Base-by-base conservation (phyloP, 2,888 invertebrate genomes). In the Euproctis similis region DNA sequence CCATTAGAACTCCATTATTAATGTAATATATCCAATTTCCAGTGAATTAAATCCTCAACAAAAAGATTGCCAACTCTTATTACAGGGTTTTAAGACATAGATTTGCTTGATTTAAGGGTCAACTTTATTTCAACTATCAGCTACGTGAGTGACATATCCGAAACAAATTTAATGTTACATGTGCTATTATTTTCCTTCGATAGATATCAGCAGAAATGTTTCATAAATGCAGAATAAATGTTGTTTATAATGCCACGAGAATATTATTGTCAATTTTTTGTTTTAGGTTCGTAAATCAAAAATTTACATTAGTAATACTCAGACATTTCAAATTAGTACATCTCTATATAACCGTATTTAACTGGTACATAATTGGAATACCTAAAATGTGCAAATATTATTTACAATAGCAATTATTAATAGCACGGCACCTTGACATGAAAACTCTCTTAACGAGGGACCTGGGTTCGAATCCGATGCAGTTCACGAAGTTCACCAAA, bases 131-230 rank as follows among this genome's bases (percentile, higher is more conserved):
- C 18, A 37, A 4, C 16, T 26, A 28, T 28, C 33, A 28, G 23
- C 31, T 46, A 48, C 48, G 40, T 43, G n/a, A n/a, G n/a, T n/a
- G 41, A 36, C 40, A 40, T 42, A 45, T 48, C 37, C 42, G 35
- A 33, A 11, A 40, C 59, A 47, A 54, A 28, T 14, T 52, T 52
- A 44, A 3, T 9, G 8, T 34, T 50, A 42, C 47, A 12, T 42
- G 23, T 27, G 11, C 8, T 6, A 27, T 13, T 27, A 20, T 18
- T 23, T 28, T 10, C 13, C 39, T 51, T 52, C 39, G 36, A 46
- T 13, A 26, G 23, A 14, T 31, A 27, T 12, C 3, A 2, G 1
- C 0, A 30, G n/a, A 39, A 23, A 20, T 22, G 31, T 46, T 46
- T 28, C 2, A 8, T 1, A 19, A 21, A 19, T 0, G 48, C 24